Percentiles rank a stretch among this genome's conserved stretches.
These are phyloP conservation scores for Atrina japonica DNA, from an alignment of 2,888 invertebrate genomes.

Conservation along the genomic window DNA sequence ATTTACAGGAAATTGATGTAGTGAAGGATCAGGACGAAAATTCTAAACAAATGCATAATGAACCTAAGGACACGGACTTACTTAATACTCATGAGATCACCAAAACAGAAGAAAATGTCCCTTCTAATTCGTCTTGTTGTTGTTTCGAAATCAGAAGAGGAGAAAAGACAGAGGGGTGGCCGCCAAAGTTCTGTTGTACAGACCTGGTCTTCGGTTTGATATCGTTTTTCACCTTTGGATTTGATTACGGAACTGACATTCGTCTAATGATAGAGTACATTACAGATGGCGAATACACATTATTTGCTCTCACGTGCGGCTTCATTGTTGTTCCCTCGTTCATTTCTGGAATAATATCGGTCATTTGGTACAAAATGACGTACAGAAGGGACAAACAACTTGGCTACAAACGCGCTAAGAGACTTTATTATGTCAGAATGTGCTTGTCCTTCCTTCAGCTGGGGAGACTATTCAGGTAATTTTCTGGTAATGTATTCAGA, in stretches of 20 bases:
- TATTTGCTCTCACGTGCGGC: constrained; percentile 28
- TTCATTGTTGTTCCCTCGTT: constrained; percentile 39
- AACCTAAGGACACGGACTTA: no score
- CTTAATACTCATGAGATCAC: no score
- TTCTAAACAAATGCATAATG: no score
- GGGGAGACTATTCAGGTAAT: constrained; percentile 40
- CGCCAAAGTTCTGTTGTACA: constrained; percentile 18
- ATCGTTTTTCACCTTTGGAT: constrained; percentile 10
- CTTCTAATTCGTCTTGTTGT: no score
- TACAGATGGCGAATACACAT: not conserved
- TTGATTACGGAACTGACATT: constrained; percentile 35
- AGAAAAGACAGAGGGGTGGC: constrained; percentile 2
- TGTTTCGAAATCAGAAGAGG: no score
- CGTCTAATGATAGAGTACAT: constrained; percentile 33
- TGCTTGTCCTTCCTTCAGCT: constrained; percentile 38
- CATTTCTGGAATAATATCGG: constrained; percentile 35
- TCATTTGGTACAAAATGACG: constrained; percentile 39
- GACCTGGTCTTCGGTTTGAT: constrained; percentile 12
- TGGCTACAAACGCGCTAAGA: constrained; percentile 18
- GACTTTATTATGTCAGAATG: constrained; percentile 20
- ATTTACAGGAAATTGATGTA: no score
- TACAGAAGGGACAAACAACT: constrained; percentile 13
- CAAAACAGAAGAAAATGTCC: no score
- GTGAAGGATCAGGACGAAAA: no score
- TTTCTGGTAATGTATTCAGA: no score